Base-by-base conservation (phyloP, 2,888 invertebrate genomes). In the Trilocha varians region DNA sequence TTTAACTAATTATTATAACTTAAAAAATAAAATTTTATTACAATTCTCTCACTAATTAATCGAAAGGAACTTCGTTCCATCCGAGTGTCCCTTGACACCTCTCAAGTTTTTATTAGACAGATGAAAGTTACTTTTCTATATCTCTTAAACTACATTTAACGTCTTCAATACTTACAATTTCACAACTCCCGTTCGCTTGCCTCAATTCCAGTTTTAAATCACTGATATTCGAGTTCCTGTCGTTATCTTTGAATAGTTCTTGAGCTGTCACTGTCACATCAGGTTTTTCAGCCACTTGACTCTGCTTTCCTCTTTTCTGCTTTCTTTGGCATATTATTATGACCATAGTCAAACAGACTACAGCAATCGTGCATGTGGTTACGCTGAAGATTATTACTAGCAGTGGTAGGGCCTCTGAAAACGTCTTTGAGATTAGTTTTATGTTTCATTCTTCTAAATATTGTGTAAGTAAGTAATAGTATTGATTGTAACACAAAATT, bases 201-300 rank as follows among this genome's bases (percentile, higher is more conserved):
- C 96, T 88, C 48, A 96, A 88, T 76, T 97, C 96, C 51, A 95
- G 88, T 78, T 97, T 97, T 67, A 96, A 86, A 78, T 96, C 96
- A 52, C 96, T 96, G 61, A 96, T 95, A 70, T 96, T 96, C 40
- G 96, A 96, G 62, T 95, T 95, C 53, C 95, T 88, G 70, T 97
- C 96, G 44, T 95, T 95, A 67, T 93, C 93, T 55, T 92, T 91
- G 52, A 88, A 91, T 34, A 85, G 52, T 41, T 84, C 84, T 48
- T 83, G 83, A 2, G 83, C 74, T 1, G 78, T 80, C 1, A 84
- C 84, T 2, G 85, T 87, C 0, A 87, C 87, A 32, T 89, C 89
- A 3, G 89, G 90, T 55, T 92, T 90, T 56, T 88, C 88, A 70
- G 75, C 70, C 16, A 78, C 77, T 48, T 75, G 78, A 2, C 68